phyloP scores from a whole-genome alignment of 1,140 invertebrate species.

The Aphelenchoides fujianensis region DNA sequence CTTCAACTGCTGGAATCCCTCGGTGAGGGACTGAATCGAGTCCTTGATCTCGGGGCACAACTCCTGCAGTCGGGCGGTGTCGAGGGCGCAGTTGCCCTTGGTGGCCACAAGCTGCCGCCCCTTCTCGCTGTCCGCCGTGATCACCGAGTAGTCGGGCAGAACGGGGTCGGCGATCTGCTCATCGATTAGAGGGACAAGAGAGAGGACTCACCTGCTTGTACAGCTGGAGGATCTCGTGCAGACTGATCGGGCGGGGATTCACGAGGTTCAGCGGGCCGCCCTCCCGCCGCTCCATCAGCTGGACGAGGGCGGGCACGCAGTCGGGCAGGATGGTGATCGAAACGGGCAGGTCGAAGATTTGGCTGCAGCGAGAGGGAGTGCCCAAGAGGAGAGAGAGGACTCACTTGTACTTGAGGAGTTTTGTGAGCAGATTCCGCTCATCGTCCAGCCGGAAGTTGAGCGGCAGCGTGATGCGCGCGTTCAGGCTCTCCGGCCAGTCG shows the following conservation, averaged over 20 bases:
- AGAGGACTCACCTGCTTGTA: conserved; percentile 53
- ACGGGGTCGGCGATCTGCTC: conserved; percentile 45
- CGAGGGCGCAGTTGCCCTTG: conserved; percentile 59
- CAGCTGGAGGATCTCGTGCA: conserved; percentile 56
- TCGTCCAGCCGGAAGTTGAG: conserved; percentile 56
- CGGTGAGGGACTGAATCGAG: conserved; percentile 37
- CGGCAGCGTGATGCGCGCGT: conserved; percentile 60
- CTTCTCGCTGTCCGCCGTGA: conserved; percentile 48
- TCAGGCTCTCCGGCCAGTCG: conserved; percentile 45
- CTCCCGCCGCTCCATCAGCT: conserved; percentile 54
- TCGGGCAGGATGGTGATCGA: conserved; percentile 61
- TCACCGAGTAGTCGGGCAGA: conserved; percentile 36
- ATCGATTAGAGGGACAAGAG: conserved; percentile 19
- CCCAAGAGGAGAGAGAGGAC: background rate
- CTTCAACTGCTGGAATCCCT: conserved; percentile 30
- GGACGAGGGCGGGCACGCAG: conserved; percentile 55
- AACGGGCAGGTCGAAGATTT: conserved; percentile 61
- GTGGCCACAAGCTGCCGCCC: conserved; percentile 53
- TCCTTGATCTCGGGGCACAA: conserved; percentile 35
- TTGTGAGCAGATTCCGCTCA: conserved; percentile 56
- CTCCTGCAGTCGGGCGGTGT: conserved; percentile 36
- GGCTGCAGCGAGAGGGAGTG: conserved; percentile 29
- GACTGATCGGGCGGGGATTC: conserved; percentile 56
- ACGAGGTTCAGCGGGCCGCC: conserved; percentile 56
- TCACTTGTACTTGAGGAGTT: conserved; percentile 58